Base-by-base conservation (phyloP, 2,113 vertebrate species). In the Glaucomys volans region DNA sequence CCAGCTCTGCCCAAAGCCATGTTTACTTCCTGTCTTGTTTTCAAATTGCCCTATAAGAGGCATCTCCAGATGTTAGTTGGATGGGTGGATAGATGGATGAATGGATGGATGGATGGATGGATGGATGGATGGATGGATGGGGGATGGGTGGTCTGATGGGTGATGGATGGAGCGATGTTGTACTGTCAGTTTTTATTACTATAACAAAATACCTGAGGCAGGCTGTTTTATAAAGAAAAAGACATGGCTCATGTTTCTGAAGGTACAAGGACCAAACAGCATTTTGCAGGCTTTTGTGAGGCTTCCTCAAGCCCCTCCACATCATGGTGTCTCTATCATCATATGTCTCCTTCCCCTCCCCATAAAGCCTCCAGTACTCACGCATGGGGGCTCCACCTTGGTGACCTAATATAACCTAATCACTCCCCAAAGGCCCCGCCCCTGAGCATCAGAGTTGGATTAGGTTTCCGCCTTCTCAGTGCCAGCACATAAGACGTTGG, bases 331-430 rank as follows among this genome's bases (percentile, higher is more conserved):
- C 66, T 44, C n/a, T 52, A 28, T 77, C 47, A 9, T 3, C 2
- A 3, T 42, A 37, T 7, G 40, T n/a, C 20, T 57, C 54, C 54
- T 37, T 79, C 52, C 30, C 40, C 6, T 57, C 16, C 75, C 18
- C 17, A n/a, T 30, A 32, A 80, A 87, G 91, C 44, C 47, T 20
- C 40, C 64, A 4, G 14, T 4, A 50, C 71, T 77, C 47, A 16
- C 17, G 16, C 4, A 7, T 66, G 32, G 7, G 26, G 69, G 18
- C 67, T 52, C 85, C 76, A 52, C 85, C 66, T 81, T 1, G 44
- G 47, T 94, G 85, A 89, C 42, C 42, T 88, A 44, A 91, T 44
- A 66, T 52, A 12, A 40, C 59, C 59, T 82, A 94, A 52, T 89
- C 85, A 59, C 76, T 57, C 37, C 85, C 76, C 85, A 35, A 42